A percentile compares a stretch with the other conserved stretches of the same genome.
Conservation (phyloP, 2,113 vertebrate genomes). For the Oostethus manadensis region DNA sequence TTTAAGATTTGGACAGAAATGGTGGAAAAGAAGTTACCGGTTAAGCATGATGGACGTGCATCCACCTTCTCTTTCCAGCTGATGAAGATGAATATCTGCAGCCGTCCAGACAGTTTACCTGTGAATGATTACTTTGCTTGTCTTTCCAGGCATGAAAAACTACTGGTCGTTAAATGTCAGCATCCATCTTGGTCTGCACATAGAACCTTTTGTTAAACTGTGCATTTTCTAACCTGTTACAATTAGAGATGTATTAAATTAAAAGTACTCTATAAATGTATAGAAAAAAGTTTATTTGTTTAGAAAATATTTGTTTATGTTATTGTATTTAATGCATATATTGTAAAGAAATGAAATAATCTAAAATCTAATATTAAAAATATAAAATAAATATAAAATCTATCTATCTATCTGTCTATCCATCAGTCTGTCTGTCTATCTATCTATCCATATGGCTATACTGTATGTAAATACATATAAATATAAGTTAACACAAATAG, state of each 20-base stretch:
- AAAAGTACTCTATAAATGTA: too few relatives aligned
- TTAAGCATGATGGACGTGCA: slow-evolving; percentile 13
- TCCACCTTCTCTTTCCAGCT: slow-evolving; percentile 21
- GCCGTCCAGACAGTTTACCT: slow-evolving; percentile 24
- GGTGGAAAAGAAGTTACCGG: slow-evolving; percentile 25
- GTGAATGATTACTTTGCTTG: slow-evolving; percentile 28
- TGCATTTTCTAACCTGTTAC: slow-evolving; percentile 1
- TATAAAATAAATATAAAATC: too few relatives aligned
- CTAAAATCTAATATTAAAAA: too few relatives aligned
- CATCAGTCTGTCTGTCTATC: too few relatives aligned
- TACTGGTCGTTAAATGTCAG: slow-evolving; percentile 42
- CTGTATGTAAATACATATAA: too few relatives aligned
- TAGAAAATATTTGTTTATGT: too few relatives aligned
- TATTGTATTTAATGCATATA: too few relatives aligned
- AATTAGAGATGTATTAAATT: neutral
- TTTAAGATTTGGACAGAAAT: slow-evolving; percentile 20
- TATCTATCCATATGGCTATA: too few relatives aligned
- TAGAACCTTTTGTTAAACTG: slow-evolving; percentile 10
- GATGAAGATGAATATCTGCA: slow-evolving; percentile 27
- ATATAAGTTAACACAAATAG: too few relatives aligned
- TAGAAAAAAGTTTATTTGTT: too few relatives aligned
- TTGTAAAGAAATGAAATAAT: too few relatives aligned
- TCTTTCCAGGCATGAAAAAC: slow-evolving; percentile 31
- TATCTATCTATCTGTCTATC: too few relatives aligned
- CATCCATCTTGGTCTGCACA: slow-evolving; percentile 33